Percentiles rank a stretch among this genome's conserved stretches.
phyloP scores from a whole-genome alignment of 2,888 invertebrate species.

The Dryadula phaetusa region DNA sequence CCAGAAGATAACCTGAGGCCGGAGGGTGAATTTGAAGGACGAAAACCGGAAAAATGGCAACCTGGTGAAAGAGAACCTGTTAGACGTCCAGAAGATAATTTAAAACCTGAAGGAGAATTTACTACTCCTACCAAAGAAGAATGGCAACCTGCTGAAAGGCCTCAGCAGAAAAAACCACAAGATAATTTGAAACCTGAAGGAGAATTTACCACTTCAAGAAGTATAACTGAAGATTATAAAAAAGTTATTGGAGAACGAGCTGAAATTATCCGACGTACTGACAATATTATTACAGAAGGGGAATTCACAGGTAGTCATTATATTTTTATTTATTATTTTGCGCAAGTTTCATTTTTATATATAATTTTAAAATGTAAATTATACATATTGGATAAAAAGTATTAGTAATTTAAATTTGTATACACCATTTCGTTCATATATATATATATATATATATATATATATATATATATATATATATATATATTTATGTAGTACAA shows the following conservation, averaged over 20 bases:
- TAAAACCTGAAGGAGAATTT: constrained; percentile 80
- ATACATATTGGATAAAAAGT: no score
- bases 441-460: no score
- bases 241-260: constrained; percentile 86
- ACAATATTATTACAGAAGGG: constrained; percentile 87
- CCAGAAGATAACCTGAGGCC: constrained; percentile 75
- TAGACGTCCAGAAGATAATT: constrained; percentile 76
- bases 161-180: constrained; percentile 79
- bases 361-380: not conserved
- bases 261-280: constrained; percentile 86
- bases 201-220: constrained; percentile 83
- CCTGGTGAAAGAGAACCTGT: constrained; percentile 72
- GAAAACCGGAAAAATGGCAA: constrained; percentile 65
- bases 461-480: no score
- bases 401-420: no score
- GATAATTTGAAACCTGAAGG: constrained; percentile 84
- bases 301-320: constrained; percentile 84
- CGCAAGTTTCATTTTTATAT: not conserved
- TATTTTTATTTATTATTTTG: not conserved
- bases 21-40: constrained; percentile 81
- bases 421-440: no score
- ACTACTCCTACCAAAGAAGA: constrained; percentile 62
- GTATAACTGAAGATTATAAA: constrained; percentile 83
- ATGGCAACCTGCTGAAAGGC: constrained; percentile 80
- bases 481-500: no score